Evolutionary conservation across 2,888 invertebrate genomes (phyloP).

Genomic region (Ophion ellenae): DNA sequence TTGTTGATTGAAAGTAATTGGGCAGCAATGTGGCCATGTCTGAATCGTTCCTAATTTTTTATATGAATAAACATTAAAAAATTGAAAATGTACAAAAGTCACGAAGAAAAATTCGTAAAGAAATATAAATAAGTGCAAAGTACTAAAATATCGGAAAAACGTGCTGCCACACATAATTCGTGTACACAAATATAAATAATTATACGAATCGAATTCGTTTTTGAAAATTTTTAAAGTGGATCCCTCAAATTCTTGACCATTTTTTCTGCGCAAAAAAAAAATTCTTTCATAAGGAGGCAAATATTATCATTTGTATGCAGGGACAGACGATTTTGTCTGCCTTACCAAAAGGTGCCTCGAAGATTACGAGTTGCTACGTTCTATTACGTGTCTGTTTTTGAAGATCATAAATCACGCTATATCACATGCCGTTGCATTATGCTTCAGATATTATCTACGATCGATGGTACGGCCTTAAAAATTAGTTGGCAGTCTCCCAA

Average conservation of each 20-base stretch:
- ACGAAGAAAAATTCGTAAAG: neutral
- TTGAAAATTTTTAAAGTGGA: neutral
- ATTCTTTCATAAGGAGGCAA: neutral
- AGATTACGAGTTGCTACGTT: constrained; percentile 1
- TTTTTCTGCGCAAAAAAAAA: neutral
- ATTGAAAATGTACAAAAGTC: neutral
- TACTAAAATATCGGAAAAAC: neutral
- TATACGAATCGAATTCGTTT: neutral
- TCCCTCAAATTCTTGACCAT: neutral
- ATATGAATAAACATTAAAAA: neutral
- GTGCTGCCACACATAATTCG: neutral
- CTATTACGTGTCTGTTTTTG: constrained; percentile 1
- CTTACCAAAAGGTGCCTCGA: neutral
- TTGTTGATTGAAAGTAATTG: no score
- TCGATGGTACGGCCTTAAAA: constrained; percentile 44
- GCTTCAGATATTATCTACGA: constrained; percentile 44
- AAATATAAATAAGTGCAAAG: neutral
- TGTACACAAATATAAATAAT: no score
- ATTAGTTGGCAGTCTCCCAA: constrained; percentile 54
- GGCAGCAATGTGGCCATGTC: no score
- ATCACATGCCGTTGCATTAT: constrained; percentile 43
- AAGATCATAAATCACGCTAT: constrained; percentile 28
- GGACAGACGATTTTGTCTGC: neutral
- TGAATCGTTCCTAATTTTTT: neutral
- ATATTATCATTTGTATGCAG: neutral